Conservation (phyloP, 1,140 invertebrate genomes). For the Drosophila parabipectinata region DNA sequence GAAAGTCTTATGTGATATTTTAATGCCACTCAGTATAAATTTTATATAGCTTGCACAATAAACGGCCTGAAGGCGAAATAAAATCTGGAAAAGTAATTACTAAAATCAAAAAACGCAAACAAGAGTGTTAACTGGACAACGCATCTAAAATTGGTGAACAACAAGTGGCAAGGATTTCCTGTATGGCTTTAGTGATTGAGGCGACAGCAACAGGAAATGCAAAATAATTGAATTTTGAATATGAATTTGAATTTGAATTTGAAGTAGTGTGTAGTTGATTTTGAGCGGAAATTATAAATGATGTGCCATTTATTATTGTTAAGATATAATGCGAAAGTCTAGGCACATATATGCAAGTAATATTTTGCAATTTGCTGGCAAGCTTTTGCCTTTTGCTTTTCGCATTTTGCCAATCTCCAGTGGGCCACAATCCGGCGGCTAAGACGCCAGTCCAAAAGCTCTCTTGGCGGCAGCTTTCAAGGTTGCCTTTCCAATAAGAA, state of each 20-base stretch:
- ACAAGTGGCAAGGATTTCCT: slow-evolving; percentile 39
- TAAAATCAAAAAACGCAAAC: neutral
- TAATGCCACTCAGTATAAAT: no score
- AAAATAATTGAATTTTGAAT: slow-evolving; percentile 67
- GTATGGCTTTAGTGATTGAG: slow-evolving; percentile 13
- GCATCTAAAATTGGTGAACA: slow-evolving; percentile 32
- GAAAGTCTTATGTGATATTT: no score
- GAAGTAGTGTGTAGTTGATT: slow-evolving; percentile 41
- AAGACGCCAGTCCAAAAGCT: slow-evolving; percentile 56
- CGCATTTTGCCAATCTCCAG: slow-evolving; percentile 32
- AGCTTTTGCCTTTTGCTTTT: slow-evolving; percentile 23
- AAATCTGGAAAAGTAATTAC: slow-evolving; percentile 1
- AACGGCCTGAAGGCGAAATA: neutral
- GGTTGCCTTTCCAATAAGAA: slow-evolving; percentile 82
- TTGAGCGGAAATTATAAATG: slow-evolving; percentile 79
- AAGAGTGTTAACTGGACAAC: slow-evolving; percentile 22
- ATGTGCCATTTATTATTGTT: slow-evolving; percentile 73
- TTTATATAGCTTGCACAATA: neutral
- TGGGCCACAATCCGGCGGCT: neutral
- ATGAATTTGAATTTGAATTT: slow-evolving; percentile 21
- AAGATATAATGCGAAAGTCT: slow-evolving; percentile 19
- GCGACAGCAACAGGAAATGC: slow-evolving; percentile 61
- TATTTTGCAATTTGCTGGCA: slow-evolving; percentile 47
- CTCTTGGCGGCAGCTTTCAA: slow-evolving; percentile 59
- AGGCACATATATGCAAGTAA: slow-evolving; percentile 17